Evolutionary conservation across 1,140 invertebrate genomes (phyloP), one percentile per base, ranked within the genome.

Genomic region (Meloidogyne floridensis): DNA sequence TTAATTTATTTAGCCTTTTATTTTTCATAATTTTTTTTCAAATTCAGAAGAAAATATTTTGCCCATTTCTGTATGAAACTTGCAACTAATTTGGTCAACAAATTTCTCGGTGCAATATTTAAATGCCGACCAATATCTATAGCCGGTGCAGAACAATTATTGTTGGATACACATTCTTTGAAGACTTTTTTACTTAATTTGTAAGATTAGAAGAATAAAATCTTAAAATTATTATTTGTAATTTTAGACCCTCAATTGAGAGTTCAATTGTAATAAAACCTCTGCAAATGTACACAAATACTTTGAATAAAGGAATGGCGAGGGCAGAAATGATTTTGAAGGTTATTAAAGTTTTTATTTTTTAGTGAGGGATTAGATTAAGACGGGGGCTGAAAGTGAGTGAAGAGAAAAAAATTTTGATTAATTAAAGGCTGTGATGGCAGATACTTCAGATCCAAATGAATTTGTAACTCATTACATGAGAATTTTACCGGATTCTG

Each of bases 271-370:
- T 84, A 10, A 84, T 84, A 13, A 90, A 91, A 82, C 90, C 85
- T n/a, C 88, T 87, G 51, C 85, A 85, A 82, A 93, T 93, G 87
- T 94, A 93, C 86, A 93, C 93, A 15, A 93, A 94, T 90, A 94
- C 98, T 20, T 96, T 99, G 0, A 94, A 95, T 0, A 97, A 97
- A 91, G 94, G 95, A 59, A 98, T 99, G 95, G 96, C 95, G 4
- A 95, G 95, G 88, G 97, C 96, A 0, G 97, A 99, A 92, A 96
- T 98, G 95, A 95, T 99, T 71, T 91, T 99, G 6, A 99, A 99
- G 92, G 93, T 98, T 32, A 4, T 71, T 53, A 6, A 56, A 47
- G 84, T 47, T 32, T 69, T 82, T 47, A 3, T 9, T 75, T 75
- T 75, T 9, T 47, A 3, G 2, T 6, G 43, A 6, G 43, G 2